Evolutionary conservation across 1,140 invertebrate genomes (phyloP).

Genomic region (Drosophila obscura): DNA sequence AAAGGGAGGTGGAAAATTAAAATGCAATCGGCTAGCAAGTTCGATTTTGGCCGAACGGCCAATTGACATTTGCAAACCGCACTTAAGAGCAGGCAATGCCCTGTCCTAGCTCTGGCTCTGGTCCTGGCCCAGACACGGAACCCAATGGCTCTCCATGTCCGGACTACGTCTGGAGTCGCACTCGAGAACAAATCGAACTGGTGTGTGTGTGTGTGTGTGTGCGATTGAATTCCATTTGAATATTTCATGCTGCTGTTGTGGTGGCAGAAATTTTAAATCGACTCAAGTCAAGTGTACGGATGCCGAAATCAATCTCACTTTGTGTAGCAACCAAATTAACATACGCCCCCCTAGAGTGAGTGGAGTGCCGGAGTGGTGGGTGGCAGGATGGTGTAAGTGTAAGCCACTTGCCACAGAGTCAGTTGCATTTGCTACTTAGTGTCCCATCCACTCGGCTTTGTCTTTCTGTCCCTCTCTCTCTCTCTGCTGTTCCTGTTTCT

Average conservation of each 20-base stretch:
- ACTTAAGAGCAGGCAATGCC: slow-evolving; percentile 68
- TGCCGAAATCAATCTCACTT: slow-evolving; percentile 80
- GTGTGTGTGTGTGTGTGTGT: neutral
- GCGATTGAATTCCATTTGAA: slow-evolving; percentile 75
- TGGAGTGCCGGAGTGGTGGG: neutral
- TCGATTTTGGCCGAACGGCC: slow-evolving; percentile 62
- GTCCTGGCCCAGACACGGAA: slow-evolving; percentile 3
- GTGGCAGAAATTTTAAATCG: slow-evolving; percentile 81
- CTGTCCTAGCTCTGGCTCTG: slow-evolving; percentile 9
- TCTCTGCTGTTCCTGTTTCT: slow-evolving; percentile 56
- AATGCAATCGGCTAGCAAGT: slow-evolving; percentile 67
- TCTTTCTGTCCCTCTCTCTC: neutral
- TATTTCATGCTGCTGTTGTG: slow-evolving; percentile 81
- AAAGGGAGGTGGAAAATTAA: slow-evolving; percentile 63
- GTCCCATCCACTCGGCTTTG: slow-evolving; percentile 12
- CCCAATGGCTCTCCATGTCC: slow-evolving; percentile 25
- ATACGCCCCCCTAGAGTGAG: slow-evolving; percentile 38
- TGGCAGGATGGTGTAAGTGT: slow-evolving; percentile 55
- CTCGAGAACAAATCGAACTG: slow-evolving; percentile 75
- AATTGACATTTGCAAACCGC: slow-evolving; percentile 84
- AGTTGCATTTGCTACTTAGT: slow-evolving; percentile 79
- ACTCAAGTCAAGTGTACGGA: slow-evolving; percentile 80
- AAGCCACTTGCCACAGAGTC: slow-evolving; percentile 74
- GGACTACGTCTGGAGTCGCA: slow-evolving; percentile 50
- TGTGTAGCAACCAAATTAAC: slow-evolving; percentile 77